Evolutionary conservation across 2,113 vertebrate genomes (phyloP).

Genomic region (Micronycteris hirsuta): DNA sequence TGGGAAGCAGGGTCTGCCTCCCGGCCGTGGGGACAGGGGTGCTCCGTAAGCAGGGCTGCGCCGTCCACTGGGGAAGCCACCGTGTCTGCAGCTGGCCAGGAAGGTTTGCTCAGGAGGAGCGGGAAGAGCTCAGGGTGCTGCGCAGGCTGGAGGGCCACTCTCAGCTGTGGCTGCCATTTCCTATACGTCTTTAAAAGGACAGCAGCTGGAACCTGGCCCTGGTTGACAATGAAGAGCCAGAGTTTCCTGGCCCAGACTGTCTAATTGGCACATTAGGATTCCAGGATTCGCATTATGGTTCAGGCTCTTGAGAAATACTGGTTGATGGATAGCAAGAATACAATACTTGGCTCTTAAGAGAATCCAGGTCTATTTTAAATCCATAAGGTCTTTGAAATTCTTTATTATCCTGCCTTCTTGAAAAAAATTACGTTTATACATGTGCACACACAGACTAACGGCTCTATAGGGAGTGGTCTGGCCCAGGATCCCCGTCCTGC

Average conservation of each 20-base stretch:
- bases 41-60: too few species aligned
- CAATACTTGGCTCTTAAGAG: not conserved
- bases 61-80: too few species aligned
- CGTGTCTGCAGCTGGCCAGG: too few species aligned
- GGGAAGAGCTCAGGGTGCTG: too few species aligned
- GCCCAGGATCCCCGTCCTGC: rapidly evolving
- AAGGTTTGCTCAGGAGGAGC: too few species aligned
- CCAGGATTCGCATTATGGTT: not conserved
- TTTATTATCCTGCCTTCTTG: not conserved
- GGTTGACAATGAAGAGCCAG: too few species aligned
- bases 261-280: not conserved
- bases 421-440: not conserved
- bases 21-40: too few species aligned
- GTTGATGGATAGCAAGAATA: not conserved
- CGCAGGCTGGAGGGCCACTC: too few species aligned
- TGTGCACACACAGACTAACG: not conserved
- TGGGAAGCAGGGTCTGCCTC: too few species aligned
- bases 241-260: not conserved
- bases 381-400: not conserved
- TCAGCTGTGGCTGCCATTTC: too few species aligned
- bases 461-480: not conserved
- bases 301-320: not conserved
- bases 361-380: not conserved
- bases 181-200: not conserved
- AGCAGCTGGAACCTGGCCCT: not conserved